Evolutionary conservation across 2,888 invertebrate species (phyloP).

Genomic region (Alsophila aescularia): DNA sequence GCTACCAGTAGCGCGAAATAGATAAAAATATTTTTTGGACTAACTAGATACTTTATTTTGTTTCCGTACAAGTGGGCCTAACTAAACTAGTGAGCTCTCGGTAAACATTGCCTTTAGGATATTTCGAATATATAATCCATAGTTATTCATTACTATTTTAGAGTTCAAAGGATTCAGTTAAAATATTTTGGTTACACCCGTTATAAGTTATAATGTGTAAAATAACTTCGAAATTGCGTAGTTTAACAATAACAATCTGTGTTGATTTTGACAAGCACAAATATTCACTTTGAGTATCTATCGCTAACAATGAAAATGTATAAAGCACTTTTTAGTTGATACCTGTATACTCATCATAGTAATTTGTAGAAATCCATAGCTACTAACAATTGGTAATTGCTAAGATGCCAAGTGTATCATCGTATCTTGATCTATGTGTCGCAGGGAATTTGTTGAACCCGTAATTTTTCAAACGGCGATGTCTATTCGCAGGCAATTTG

Average conservation of each 20-base stretch:
- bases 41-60: no score
- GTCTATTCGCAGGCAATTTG: no score
- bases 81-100: no score
- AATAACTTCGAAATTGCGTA: background rate
- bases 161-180: background rate
- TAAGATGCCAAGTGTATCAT: background rate
- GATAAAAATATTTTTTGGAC: no score
- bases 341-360: constrained; percentile 7
- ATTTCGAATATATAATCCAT: no score
- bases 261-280: background rate
- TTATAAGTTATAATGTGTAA: background rate
- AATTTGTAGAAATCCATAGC: constrained; percentile 2
- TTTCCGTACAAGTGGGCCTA: no score
- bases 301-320: background rate
- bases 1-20: no score
- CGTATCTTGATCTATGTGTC: no score
- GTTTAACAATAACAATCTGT: constrained; percentile 4
- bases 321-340: constrained; percentile 6
- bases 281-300: background rate
- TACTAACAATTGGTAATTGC: constrained; percentile 5
- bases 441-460: no score
- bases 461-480: no score
- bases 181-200: background rate
- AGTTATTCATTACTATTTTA: no score
- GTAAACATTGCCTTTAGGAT: no score